Conservation (phyloP, 2,888 invertebrate species). For the Cerastis leucographa region DNA sequence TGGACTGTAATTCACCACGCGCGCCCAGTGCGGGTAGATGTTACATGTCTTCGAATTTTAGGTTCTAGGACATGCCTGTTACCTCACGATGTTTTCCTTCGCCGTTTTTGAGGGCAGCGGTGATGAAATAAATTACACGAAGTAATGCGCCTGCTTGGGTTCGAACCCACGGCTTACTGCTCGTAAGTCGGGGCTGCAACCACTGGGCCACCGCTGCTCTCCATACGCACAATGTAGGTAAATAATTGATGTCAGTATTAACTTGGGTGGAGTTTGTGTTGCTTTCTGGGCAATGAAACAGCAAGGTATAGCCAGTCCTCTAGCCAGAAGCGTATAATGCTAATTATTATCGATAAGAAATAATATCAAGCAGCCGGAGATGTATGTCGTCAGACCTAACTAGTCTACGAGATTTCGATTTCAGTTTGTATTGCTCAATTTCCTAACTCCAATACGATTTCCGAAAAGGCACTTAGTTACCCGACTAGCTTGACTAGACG, state of each 20-base stretch:
- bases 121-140: too few relatives aligned
- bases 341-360: background rate
- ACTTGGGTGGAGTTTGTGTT: background rate
- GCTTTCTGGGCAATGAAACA: background rate
- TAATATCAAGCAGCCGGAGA: background rate
- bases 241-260: background rate
- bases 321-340: background rate
- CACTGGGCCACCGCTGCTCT: too few relatives aligned
- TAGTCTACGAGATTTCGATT: background rate
- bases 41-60: too few relatives aligned
- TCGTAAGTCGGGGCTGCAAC: too few relatives aligned
- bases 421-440: background rate
- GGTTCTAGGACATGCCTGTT: too few relatives aligned
- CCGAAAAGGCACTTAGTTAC: background rate
- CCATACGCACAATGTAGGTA: background rate
- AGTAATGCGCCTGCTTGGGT: too few relatives aligned
- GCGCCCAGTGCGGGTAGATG: too few relatives aligned
- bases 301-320: too few relatives aligned
- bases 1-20: too few relatives aligned
- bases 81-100: too few relatives aligned
- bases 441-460: background rate
- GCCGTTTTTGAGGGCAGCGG: too few relatives aligned
- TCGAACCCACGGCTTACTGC: too few relatives aligned
- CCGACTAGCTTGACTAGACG: slow-evolving; percentile 5
- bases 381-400: background rate